Base-by-base conservation (phyloP, 2,797 vertebrate genomes). In the Esox lucius region DNA sequence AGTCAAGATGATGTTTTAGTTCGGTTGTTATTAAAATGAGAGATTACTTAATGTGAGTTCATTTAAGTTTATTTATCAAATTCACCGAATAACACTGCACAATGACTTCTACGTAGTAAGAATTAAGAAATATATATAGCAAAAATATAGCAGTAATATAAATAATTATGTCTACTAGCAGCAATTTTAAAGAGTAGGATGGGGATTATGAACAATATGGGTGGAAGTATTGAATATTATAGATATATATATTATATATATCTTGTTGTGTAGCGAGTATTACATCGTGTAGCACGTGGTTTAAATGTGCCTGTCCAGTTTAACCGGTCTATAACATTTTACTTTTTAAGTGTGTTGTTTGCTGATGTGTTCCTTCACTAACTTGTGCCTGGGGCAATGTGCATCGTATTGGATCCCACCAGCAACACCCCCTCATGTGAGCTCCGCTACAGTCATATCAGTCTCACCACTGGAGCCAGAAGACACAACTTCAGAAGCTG, bases 351-450 rank as follows among this genome's bases (percentile, higher is more conserved):
- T 48, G 67, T 68, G 24, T 15, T 24, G 12, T 26, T 68, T 68
- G n/a, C n/a, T 42, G 26, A 28, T 26, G 22, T 49, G 39, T 69
- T 49, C 22, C n/a, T n/a, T 26, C 59, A 12, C 12, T 22, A n/a
- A 24, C 24, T 68, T 68, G 42, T 69, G 12, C 76, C 15, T 26
- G 79, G 76, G 74, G 28, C 7, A 28, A 72, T 76, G 74, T 85
- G 72, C 74, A 31, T 73, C 67, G 73, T 67, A n/a, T 80, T 33
- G 35, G 59, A 72, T 72, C 35, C 70, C 67, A 75, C 77, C 74
- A 80, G 79, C 84, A 83, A 76, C 82, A 76, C 85, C 81, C 78
- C 72, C 82, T 87, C 80, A 19, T 68, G 70, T 74, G 74, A 72
- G 71, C 70, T 3, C 4, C 73, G 33, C 68, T 76, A 35, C 61